These are phyloP conservation scores for Psittacula cyanocephala DNA, from an alignment of 2,113 vertebrate genomes.

Conservation along the genomic window DNA sequence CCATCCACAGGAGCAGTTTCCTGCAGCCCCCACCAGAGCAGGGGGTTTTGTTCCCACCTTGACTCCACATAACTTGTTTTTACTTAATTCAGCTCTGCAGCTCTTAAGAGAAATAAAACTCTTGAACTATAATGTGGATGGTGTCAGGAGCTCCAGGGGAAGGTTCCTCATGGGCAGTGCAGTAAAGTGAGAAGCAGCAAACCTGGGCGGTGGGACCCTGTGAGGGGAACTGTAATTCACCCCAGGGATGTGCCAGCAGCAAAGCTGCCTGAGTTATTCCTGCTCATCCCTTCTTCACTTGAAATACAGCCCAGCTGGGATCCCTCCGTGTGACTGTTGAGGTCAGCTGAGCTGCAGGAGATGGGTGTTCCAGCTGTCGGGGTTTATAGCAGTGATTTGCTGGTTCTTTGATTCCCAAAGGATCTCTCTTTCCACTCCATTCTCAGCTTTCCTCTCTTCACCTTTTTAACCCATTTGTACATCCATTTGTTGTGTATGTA, in stretches of 20 bases:
- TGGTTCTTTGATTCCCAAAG: slow-evolving; percentile 52
- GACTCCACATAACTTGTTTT: rapidly evolving
- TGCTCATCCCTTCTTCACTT: neutral
- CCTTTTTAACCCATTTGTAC: slow-evolving; percentile 7
- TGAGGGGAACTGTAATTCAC: neutral
- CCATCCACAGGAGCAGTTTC: neutral
- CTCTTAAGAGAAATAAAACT: neutral
- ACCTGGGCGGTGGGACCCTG: neutral
- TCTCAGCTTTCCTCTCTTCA: slow-evolving; percentile 14
- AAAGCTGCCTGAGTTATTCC: neutral
- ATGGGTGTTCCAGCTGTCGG: rapidly evolving
- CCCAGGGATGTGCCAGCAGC: neutral
- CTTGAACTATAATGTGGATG: no score
- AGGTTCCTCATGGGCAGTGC: rapidly evolving
- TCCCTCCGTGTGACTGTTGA: rapidly evolving
- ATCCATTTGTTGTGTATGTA: neutral
- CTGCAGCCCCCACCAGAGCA: rapidly evolving
- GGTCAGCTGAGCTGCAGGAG: neutral
- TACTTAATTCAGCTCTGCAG: neutral
- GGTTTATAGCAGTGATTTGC: neutral
- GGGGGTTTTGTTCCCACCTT: neutral
- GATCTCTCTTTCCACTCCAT: slow-evolving; percentile 19
- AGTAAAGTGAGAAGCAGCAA: neutral
- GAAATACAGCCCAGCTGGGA: rapidly evolving
- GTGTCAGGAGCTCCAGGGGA: neutral